These are phyloP conservation scores for Bombus confusus DNA, from an alignment of 1,140 invertebrate species.

Conservation along the genomic window DNA sequence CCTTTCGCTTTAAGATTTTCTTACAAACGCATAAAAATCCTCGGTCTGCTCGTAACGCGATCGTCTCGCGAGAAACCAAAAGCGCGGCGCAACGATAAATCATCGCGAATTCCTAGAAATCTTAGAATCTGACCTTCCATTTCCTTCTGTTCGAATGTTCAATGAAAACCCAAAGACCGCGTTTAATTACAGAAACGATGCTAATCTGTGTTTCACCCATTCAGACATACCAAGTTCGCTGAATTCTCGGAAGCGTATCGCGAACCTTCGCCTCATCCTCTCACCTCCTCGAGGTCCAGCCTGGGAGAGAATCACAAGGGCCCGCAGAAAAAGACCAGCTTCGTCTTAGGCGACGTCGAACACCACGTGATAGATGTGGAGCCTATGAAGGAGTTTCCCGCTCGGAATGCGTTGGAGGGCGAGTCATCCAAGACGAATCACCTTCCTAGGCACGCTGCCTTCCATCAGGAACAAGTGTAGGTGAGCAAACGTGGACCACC, in stretches of 20 bases:
- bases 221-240: slow-evolving; percentile 63
- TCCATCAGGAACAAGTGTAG: slow-evolving; percentile 66
- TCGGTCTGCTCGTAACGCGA: too few relatives aligned
- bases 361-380: slow-evolving; percentile 8
- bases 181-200: background rate
- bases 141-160: too few relatives aligned
- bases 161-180: background rate
- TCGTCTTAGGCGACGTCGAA: slow-evolving; percentile 59
- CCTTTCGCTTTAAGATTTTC: too few relatives aligned
- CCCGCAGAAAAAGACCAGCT: slow-evolving; percentile 63
- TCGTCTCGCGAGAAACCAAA: too few relatives aligned
- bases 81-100: too few relatives aligned
- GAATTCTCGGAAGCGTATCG: slow-evolving; percentile 51
- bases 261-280: slow-evolving; percentile 26
- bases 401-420: background rate
- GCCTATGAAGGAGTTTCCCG: background rate
- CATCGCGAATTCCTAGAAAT: too few relatives aligned
- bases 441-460: slow-evolving; percentile 45
- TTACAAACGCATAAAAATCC: too few relatives aligned
- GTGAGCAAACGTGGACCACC: slow-evolving; percentile 50
- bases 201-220: background rate
- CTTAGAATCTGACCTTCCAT: too few relatives aligned
- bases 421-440: slow-evolving; percentile 58
- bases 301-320: slow-evolving; percentile 53
- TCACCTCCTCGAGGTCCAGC: slow-evolving; percentile 54